These are phyloP conservation scores for Leptinotarsa tumamoca DNA, from an alignment of 2,888 invertebrate species.

Conservation along the genomic window DNA sequence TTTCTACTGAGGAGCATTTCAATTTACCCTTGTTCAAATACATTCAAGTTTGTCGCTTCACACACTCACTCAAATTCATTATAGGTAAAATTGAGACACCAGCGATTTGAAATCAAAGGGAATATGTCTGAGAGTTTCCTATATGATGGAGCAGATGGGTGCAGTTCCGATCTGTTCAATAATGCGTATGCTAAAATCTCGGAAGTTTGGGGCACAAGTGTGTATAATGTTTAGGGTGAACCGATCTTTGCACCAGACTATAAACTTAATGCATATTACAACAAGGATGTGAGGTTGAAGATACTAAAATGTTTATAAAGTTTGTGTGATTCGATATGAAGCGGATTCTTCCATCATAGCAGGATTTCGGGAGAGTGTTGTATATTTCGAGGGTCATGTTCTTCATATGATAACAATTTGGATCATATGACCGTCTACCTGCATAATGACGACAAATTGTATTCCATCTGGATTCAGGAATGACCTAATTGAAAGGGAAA, in stretches of 20 bases:
- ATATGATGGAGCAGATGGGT: conserved; percentile 37
- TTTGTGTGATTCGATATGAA: neutral
- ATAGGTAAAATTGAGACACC: neutral
- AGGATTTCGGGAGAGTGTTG: too few relatives aligned
- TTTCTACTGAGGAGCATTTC: too few relatives aligned
- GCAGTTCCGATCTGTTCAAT: conserved; percentile 38
- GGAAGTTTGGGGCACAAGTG: conserved; percentile 37
- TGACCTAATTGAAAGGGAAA: too few relatives aligned
- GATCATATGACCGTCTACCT: too few relatives aligned
- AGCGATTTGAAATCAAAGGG: neutral
- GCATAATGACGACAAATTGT: too few relatives aligned
- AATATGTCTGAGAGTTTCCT: conserved; percentile 3
- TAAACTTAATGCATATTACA: conserved; percentile 27
- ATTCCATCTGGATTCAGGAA: too few relatives aligned
- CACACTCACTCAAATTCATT: too few relatives aligned
- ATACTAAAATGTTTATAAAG: neutral
- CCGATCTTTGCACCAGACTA: conserved; percentile 26
- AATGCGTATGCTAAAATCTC: conserved; percentile 41
- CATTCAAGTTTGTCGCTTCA: too few relatives aligned
- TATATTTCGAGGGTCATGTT: too few relatives aligned
- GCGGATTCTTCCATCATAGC: too few relatives aligned
- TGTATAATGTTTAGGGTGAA: conserved; percentile 40
- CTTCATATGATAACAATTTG: too few relatives aligned
- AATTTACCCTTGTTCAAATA: too few relatives aligned
- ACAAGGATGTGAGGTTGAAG: neutral